Base-by-base conservation (phyloP, 2,888 invertebrate genomes). In the Cataglyphis albicans region DNA sequence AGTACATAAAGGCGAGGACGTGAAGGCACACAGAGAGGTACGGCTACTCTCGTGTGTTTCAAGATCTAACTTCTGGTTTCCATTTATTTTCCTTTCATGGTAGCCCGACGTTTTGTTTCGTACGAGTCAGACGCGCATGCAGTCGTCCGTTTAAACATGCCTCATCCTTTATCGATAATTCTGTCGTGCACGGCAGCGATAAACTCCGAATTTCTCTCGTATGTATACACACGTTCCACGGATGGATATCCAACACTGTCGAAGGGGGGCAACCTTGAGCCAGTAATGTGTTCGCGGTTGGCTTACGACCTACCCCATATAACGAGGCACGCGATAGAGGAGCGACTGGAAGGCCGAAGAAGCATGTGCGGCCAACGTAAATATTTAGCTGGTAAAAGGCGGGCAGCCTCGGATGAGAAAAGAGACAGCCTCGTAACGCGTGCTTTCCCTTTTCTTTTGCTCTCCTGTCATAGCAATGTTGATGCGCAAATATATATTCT, bases 351-450 rank as follows among this genome's bases (percentile, higher is more conserved):
- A 88, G 84, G 85, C 83, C 85, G 83, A 80, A 64, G 65, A 67
- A 82, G 85, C 91, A 88, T 89, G 89, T 90, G 90, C 85, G 85
- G 83, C 67, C 86, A 83, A 85, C 82, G 88, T 88, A 91, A 91
- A 91, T 91, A 91, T 91, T 91, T 91, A 85, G 86, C 82, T 83
- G 82, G 81, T 72, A 89, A 87, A 87, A 88, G 86, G 84, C 87
- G 83, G 72, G 82, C 85, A 80, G 85, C 41, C 81, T 25, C 35
- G 44, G 25, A 44, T 7, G 68, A 52, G 52, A 52, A 52, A 52
- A 44, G 59, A 70, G 44, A 38, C 44, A 41, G 44, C 70, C 44
- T 61, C 72, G 70, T 70, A 78, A 75, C 38, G 70, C 65, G 59
- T 38, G 73, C 65, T 81, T 81, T 80, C 63, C 68, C 76, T 78